phyloP scores from a whole-genome alignment of 2,888 invertebrate species.

The Vandiemenella viatica region DNA sequence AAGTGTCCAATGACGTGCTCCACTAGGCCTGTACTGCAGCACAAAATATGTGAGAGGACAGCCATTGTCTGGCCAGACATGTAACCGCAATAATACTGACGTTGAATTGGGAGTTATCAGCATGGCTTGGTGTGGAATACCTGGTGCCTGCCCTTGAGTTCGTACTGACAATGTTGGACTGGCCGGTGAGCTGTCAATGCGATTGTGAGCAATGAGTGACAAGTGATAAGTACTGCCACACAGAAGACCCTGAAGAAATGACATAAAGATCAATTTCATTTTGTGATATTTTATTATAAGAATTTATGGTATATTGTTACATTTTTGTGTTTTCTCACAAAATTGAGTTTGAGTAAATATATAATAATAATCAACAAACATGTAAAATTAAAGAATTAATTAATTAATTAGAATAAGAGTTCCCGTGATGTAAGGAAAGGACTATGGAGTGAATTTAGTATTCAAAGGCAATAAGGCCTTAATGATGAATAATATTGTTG shows the following conservation, averaged over 20 bases:
- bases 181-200: constrained; percentile 52
- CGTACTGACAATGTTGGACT: constrained; percentile 51
- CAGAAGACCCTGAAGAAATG: constrained; percentile 34
- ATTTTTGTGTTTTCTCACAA: neutral
- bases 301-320: neutral
- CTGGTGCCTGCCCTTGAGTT: constrained; percentile 57
- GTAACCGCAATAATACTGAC: constrained; percentile 45
- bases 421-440: too few relatives aligned
- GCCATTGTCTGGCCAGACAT: constrained; percentile 59
- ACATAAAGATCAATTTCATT: neutral
- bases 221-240: constrained; percentile 62
- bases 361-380: too few relatives aligned
- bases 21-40: constrained; percentile 47
- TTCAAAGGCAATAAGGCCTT: too few relatives aligned
- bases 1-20: constrained; percentile 51
- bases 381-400: too few relatives aligned
- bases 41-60: constrained; percentile 54
- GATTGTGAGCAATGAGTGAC: constrained; percentile 52
- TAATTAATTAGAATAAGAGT: too few relatives aligned
- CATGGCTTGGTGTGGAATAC: constrained; percentile 44
- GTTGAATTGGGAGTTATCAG: constrained; percentile 57
- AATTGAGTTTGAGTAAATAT: too few relatives aligned
- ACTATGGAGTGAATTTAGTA: too few relatives aligned
- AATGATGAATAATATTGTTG: too few relatives aligned
- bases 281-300: neutral